Conservation (phyloP, 2,113 vertebrate genomes). For the Donacobius atricapilla region DNA sequence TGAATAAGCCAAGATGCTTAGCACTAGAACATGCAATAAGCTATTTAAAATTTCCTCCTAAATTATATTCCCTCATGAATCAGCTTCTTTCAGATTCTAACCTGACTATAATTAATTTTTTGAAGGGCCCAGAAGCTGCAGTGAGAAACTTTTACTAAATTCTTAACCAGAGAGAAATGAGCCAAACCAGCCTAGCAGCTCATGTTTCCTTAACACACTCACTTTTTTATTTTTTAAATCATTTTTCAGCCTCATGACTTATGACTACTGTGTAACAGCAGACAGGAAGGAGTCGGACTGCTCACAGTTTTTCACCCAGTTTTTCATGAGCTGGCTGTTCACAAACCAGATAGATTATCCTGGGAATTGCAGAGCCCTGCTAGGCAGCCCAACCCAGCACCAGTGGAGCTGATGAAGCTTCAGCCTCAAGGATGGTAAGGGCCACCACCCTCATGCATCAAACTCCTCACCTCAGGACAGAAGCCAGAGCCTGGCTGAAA, state of each 20-base stretch:
- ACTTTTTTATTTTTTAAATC: neutral
- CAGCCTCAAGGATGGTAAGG: rapidly evolving
- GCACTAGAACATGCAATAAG: neutral
- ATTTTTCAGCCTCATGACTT: neutral
- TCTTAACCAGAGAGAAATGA: neutral
- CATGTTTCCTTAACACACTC: neutral
- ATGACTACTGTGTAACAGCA: neutral
- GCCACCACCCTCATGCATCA: neutral
- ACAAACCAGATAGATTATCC: neutral
- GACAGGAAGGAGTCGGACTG: neutral
- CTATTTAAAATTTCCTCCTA: neutral
- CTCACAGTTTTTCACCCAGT: neutral
- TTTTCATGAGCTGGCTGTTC: neutral
- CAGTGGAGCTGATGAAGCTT: neutral
- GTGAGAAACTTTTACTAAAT: neutral
- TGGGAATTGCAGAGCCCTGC: neutral
- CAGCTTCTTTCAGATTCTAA: neutral
- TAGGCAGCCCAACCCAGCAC: neutral
- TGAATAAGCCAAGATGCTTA: neutral
- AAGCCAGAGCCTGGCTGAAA: neutral
- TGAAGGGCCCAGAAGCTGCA: neutral
- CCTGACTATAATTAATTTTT: neutral
- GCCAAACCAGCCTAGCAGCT: neutral
- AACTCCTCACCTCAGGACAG: neutral
- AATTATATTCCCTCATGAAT: neutral